Evolutionary conservation across 2,888 invertebrate genomes (phyloP), one percentile per base, ranked within the genome.

Genomic region (Ornithoptera priamus): DNA sequence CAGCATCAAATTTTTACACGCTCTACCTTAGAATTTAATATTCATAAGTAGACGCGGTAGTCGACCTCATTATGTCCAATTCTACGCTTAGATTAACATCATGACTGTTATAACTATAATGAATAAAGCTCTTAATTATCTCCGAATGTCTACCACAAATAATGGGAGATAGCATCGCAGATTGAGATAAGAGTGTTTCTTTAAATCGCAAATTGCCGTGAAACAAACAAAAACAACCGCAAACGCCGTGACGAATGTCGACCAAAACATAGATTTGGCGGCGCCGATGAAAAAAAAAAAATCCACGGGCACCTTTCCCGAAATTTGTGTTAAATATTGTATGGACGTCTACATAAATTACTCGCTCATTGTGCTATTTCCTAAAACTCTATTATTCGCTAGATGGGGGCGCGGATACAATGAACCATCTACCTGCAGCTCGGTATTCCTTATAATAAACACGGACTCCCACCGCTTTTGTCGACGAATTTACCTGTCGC

Each of bases 321-420:
- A 89, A 89, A 84, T 79, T 79, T 79, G 80, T 84, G 77, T 85
- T 82, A 86, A 87, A 87, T 87, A 85, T 87, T 85, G 83, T 84
- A 81, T 83, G 82, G 81, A 84, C 79, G 80, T 84, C 84, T 80
- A 86, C 89, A 91, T 92, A 91, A 92, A 92, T 92, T 91, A 90
- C 83, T 81, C 83, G 85, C 85, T 85, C 86, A 90, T 92, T 92
- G 92, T 92, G 84, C 84, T 84, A 82, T 87, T 91, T 92, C 91
- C 90, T 84, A 91, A 92, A 92, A 92, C 82, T 90, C 88, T 87
- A 90, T 91, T 91, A 88, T 90, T 82, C 84, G 77, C 74, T 76
- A 75, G 78, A 81, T 85, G 85, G 86, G 86, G 85, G 87, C 86
- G 86, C 77, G 81, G 76, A 78, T 77, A 89, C 90, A 89, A 90